Base-by-base conservation (phyloP, 2,113 vertebrate species). In the Prunella himalayana region DNA sequence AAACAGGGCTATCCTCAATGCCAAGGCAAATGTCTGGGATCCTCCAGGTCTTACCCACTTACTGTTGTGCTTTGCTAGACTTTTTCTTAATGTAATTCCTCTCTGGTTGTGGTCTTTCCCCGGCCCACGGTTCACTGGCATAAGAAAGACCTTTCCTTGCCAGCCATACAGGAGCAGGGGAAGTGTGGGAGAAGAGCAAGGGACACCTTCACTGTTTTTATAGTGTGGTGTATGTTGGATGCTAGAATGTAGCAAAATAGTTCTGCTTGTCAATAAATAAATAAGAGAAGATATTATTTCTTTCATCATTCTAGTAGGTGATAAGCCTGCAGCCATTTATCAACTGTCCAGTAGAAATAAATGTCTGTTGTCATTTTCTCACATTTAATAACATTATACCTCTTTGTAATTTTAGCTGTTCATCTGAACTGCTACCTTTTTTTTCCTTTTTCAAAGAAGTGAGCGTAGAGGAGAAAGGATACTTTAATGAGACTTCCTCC, bases 241-340 rank as follows among this genome's bases (percentile, higher is more conserved):
- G 7, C 80, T 79, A 69, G 16, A 78, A 86, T 51, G 59, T 44
- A 81, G 73, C 56, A 89, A 95, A 96, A 61, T 33, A 44, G 37
- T n/a, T 88, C 35, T 85, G 17, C 50, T 77, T 27, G 45, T 88
- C 81, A 53, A 31, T 77, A 91, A 96, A 66, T 56, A 71, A n/a
- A 68, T 80, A 85, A 10, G 56, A 81, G 51, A 64, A 92, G 64
- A 86, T 92, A 94, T 60, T 72, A 86, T 78, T 92, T 82, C 78
- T 71, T 92, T 92, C 49, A 75, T 93, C 80, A 45, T 78, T 81
- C 28, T 69, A 80, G 72, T 78, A 53, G 82, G n/a, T 90, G 90
- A 90, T 96, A 95, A 95, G 64, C 72, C 60, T 93, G 72, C 33
- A 94, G 64, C 37, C 57, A 88, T 96, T 96, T 90, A 90, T 95